Base-by-base conservation (phyloP, 92 coral and sea anemone species). In the Bergia puertoricense region DNA sequence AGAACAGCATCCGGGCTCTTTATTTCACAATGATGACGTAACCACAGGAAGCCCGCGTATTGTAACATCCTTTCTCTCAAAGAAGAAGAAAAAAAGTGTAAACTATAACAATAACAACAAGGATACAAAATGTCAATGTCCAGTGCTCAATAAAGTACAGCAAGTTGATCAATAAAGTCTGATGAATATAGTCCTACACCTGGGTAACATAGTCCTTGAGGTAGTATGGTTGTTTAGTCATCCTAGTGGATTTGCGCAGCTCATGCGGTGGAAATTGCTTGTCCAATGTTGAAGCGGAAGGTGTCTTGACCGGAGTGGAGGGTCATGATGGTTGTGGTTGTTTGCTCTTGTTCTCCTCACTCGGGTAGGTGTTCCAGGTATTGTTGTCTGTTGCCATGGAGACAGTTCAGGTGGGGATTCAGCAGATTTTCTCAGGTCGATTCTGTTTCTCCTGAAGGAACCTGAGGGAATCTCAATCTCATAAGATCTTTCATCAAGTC, bases 401-500 rank as follows among this genome's bases (percentile, higher is more conserved):
- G 18, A 22, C 30, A 30, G 30, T 30, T 30, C 30, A 30, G 30
- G 30, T 30, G 30, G 30, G 36, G 45, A 2, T 18, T 48, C 66
- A 48, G 14, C 65, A 48, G 66, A 14, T 46, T 48, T 78, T 23
- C 44, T 48, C 20, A 78, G 20, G 57, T 82, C 40, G 36, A 36
- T 69, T 82, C 85, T 22, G 74, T 81, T 81, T n/a, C 74, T 81
- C 74, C 76, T 37, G 43, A 65, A 82, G 4, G 76, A 40, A 30
- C 75, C 86, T 65, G 86, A 65, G 0, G n/a, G 67, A 14, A 66
- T 78, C 8, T 76, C 9, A 41, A 76, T 76, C 45, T 76, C 36
- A 43, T 42, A 76, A 4, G 80, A 76, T 23, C 80, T 76, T 76
- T 76, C 56, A 42, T 76, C 57, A 81, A 81, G 72, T 81, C 85